Conservation (phyloP, 2,797 vertebrate genomes). For the Siniperca undulata region DNA sequence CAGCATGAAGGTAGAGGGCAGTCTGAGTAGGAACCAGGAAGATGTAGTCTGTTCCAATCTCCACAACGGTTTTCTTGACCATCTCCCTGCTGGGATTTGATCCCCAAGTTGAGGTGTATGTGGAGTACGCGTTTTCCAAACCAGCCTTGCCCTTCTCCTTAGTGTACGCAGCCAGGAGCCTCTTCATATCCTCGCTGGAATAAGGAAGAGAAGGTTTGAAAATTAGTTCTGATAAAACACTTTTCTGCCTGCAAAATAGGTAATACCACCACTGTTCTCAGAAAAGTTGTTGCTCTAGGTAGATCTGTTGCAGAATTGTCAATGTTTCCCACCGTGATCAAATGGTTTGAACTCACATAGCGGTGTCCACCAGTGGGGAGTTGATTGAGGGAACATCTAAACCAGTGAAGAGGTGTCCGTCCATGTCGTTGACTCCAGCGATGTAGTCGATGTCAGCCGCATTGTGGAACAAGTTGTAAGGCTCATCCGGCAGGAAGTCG, state of each 20-base stretch:
- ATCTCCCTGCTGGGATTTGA: constrained; percentile 73
- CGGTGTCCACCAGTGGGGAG: constrained; percentile 67
- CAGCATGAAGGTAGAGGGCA: constrained; percentile 87
- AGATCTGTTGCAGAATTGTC: background rate
- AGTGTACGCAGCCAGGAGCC: constrained; percentile 84
- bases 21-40: constrained; percentile 91
- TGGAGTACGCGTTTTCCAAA: constrained; percentile 66
- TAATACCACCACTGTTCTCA: background rate
- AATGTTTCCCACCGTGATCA: background rate
- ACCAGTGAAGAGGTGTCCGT: constrained; percentile 90
- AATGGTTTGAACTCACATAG: constrained; percentile 79
- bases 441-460: constrained; percentile 91
- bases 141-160: constrained; percentile 81
- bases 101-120: constrained; percentile 88
- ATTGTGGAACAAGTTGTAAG: constrained; percentile 88
- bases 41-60: constrained; percentile 88
- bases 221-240: constrained; percentile 1
- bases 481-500: constrained; percentile 91
- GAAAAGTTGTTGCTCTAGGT: background rate
- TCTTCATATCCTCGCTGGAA: constrained; percentile 83
- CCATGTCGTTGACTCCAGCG: constrained; percentile 92
- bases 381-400: constrained; percentile 89
- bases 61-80: constrained; percentile 90
- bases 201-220: background rate
- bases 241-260: background rate